A percentile compares a stretch with the other conserved stretches of the same genome.
Conservation (phyloP, 2,797 vertebrate genomes). For the Pseudomugil gertrudae region DNA sequence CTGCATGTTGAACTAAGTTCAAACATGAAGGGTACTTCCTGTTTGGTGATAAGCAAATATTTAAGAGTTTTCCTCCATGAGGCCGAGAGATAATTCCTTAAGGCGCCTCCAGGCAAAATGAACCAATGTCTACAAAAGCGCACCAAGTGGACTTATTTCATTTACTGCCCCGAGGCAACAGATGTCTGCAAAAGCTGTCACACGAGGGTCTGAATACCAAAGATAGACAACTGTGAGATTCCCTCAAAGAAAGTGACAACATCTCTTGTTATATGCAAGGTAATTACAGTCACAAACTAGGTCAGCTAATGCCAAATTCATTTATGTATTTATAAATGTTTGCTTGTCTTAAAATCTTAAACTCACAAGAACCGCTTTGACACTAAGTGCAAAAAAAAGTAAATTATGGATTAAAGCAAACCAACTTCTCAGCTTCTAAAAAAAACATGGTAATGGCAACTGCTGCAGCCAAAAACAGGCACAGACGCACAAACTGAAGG, state of each 20-base stretch:
- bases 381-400: not conserved
- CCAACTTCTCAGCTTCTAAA: not conserved
- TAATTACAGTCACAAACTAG: conserved; percentile 1
- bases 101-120: conserved; percentile 44
- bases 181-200: conserved; percentile 24
- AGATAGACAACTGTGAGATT: conserved; percentile 27
- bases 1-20: conserved; percentile 20
- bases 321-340: not conserved
- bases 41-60: conserved; percentile 37
- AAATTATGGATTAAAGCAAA: not conserved
- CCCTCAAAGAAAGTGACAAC: conserved; percentile 17
- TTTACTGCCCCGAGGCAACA: conserved; percentile 38
- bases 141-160: conserved; percentile 51
- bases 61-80: conserved; percentile 47
- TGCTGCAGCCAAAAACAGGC: not conserved
- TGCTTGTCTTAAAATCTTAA: not conserved
- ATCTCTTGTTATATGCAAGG: conserved; percentile 17
- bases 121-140: conserved; percentile 40
- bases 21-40: conserved; percentile 26
- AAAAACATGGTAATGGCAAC: not conserved
- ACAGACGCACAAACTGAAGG: conserved; percentile 8
- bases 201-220: conserved; percentile 22
- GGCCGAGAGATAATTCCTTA: conserved; percentile 51
- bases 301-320: not conserved
- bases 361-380: conserved; percentile 1